Evolutionary conservation across 2,888 invertebrate species (phyloP).

Genomic region (Tenthredo notha): DNA sequence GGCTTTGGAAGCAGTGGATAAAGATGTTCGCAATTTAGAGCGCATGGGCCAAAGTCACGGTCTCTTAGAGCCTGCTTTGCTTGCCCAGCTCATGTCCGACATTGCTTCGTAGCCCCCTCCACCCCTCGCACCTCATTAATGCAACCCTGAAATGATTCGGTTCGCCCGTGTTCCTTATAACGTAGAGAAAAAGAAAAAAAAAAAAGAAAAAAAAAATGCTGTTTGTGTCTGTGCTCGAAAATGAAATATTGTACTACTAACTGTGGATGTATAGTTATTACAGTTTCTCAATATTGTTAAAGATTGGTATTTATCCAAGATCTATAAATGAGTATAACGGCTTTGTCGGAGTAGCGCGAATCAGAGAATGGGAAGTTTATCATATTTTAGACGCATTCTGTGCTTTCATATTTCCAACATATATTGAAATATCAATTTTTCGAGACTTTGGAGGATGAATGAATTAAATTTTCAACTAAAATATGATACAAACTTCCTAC

Average conservation of each 20-base stretch:
- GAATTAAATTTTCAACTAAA: neutral
- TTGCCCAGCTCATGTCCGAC: constrained; percentile 77
- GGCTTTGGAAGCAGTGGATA: constrained; percentile 89
- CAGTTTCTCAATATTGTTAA: constrained; percentile 47
- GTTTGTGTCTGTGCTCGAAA: constrained; percentile 71
- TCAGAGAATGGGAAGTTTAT: constrained; percentile 16
- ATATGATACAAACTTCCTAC: constrained; percentile 9
- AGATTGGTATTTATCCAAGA: constrained; percentile 37
- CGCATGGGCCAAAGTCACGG: constrained; percentile 83
- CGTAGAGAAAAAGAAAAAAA: constrained; percentile 47
- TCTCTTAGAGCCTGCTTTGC: constrained; percentile 81
- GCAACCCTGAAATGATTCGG: constrained; percentile 57
- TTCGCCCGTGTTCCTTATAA: constrained; percentile 55
- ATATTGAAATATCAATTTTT: neutral
- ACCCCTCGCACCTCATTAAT: constrained; percentile 67
- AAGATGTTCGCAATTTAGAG: constrained; percentile 86
- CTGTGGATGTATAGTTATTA: constrained; percentile 62
- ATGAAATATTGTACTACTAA: constrained; percentile 65
- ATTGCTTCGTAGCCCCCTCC: constrained; percentile 77
- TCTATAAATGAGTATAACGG: constrained; percentile 20
- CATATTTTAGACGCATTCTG: neutral
- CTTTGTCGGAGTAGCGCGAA: constrained; percentile 30
- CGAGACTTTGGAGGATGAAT: neutral
- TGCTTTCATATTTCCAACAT: neutral
- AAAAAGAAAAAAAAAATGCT: constrained; percentile 52